Evolutionary conservation across 1,140 invertebrate genomes (phyloP).

Genomic region (Hylaeus volcanicus): DNA sequence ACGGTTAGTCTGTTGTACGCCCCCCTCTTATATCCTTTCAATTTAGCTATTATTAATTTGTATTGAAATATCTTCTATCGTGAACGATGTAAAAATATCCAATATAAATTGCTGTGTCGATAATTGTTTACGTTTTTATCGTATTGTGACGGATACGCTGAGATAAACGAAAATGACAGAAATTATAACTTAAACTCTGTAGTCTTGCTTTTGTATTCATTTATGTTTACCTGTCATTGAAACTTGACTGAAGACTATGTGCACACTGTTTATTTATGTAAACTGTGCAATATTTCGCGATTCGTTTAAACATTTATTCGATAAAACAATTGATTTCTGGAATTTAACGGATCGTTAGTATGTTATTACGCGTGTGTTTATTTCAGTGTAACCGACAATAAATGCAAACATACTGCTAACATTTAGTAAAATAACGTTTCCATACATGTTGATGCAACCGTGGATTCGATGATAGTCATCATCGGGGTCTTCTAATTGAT

Average conservation of each 20-base stretch:
- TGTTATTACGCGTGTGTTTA: neutral
- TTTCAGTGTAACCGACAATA: neutral
- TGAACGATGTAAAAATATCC: neutral
- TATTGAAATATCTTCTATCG: neutral
- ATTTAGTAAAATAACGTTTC: neutral
- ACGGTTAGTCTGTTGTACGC: conserved; percentile 43
- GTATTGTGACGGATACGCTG: neutral
- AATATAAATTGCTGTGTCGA: neutral
- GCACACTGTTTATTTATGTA: neutral
- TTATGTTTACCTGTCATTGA: neutral
- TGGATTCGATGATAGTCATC: neutral
- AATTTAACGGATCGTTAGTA: neutral
- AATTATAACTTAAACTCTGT: neutral
- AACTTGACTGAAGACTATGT: neutral
- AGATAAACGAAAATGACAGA: neutral
- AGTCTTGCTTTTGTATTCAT: neutral
- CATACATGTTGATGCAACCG: neutral
- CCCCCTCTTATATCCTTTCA: conserved; percentile 24
- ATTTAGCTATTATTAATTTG: conserved; percentile 18
- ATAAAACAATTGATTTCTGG: neutral
- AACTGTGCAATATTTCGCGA: neutral
- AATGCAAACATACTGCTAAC: neutral
- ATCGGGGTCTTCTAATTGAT: neutral
- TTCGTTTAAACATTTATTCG: neutral
- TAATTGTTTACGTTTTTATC: neutral